Percentiles rank a stretch among this genome's conserved stretches.
phyloP scores from a whole-genome alignment of 2,113 vertebrate species.

The Chaetodon trifascialis region DNA sequence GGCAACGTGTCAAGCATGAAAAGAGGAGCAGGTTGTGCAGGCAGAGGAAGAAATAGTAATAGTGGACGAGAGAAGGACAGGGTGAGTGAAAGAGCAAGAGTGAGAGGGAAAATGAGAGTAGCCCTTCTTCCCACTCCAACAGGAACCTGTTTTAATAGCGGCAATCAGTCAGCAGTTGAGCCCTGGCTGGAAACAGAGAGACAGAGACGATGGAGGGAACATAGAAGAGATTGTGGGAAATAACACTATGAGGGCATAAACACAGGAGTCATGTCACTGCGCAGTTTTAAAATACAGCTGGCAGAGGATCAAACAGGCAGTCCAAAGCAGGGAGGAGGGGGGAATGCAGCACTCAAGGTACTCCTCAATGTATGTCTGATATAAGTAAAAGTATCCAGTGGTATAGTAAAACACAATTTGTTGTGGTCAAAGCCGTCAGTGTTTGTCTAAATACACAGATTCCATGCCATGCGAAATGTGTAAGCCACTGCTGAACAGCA shows the following conservation, averaged over 20 bases:
- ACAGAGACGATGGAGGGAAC: constrained; percentile 43
- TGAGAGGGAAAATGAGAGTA: constrained; percentile 6
- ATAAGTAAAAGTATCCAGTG: not conserved
- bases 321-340: too few species aligned
- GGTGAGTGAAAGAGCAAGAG: constrained; percentile 2
- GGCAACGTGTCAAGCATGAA: not conserved
- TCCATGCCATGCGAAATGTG: constrained; percentile 5
- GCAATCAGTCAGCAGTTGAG: constrained; percentile 56
- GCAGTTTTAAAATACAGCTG: constrained; percentile 53
- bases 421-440: not conserved
- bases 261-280: constrained; percentile 37
- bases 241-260: constrained; percentile 54
- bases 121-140: constrained; percentile 8
- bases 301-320: constrained; percentile 33
- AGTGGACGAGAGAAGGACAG: constrained; percentile 1
- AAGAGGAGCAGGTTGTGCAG: not conserved
- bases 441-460: constrained; percentile 7
- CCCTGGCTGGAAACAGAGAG: constrained; percentile 38
- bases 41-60: constrained; percentile 16
- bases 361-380: not conserved
- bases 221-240: constrained; percentile 65
- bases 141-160: constrained; percentile 53
- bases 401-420: not conserved
- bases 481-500: constrained; percentile 16
- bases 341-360: not conserved